Evolutionary conservation across 2,113 vertebrate genomes (phyloP).

Genomic region (Campylomormyrus numenius): DNA sequence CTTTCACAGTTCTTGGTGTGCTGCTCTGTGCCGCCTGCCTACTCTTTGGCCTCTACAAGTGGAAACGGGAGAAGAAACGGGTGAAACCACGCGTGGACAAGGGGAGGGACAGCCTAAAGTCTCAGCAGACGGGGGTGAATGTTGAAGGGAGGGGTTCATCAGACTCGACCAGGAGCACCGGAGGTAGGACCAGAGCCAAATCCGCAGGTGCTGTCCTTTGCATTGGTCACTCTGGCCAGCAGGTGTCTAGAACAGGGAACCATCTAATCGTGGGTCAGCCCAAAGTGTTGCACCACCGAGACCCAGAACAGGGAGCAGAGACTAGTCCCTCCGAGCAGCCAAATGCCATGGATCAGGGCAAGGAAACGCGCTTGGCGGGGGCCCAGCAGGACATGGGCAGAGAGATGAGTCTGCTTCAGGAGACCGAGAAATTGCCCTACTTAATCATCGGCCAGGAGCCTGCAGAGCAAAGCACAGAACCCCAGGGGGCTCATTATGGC

Average conservation of each 20-base stretch:
- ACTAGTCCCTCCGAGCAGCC: not conserved
- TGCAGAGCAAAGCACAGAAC: slow-evolving; percentile 23
- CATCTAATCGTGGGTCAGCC: not conserved
- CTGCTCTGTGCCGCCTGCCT: slow-evolving; percentile 41
- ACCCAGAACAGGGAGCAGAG: not conserved
- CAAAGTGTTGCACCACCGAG: not conserved
- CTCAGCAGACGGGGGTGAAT: not conserved
- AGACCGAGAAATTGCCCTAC: slow-evolving; percentile 44
- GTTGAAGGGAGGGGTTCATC: not conserved
- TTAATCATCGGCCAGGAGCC: slow-evolving; percentile 50
- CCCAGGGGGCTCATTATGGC: not conserved
- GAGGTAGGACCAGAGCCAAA: slow-evolving; percentile 36
- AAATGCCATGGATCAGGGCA: not conserved
- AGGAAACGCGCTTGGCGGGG: not conserved
- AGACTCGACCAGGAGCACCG: not conserved
- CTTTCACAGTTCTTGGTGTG: slow-evolving; percentile 45
- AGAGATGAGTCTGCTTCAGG: not conserved
- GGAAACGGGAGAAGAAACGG: slow-evolving; percentile 43
- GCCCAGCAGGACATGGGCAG: not conserved
- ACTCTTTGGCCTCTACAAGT: slow-evolving; percentile 38
- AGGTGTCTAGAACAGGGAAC: not conserved
- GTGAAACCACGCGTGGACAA: slow-evolving; percentile 20
- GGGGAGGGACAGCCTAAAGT: not conserved
- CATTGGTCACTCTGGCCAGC: slow-evolving; percentile 20
- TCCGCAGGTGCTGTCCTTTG: slow-evolving; percentile 56